Base-by-base conservation (phyloP, 2,797 vertebrate genomes). In the Microctenopoma steveboyesi region DNA sequence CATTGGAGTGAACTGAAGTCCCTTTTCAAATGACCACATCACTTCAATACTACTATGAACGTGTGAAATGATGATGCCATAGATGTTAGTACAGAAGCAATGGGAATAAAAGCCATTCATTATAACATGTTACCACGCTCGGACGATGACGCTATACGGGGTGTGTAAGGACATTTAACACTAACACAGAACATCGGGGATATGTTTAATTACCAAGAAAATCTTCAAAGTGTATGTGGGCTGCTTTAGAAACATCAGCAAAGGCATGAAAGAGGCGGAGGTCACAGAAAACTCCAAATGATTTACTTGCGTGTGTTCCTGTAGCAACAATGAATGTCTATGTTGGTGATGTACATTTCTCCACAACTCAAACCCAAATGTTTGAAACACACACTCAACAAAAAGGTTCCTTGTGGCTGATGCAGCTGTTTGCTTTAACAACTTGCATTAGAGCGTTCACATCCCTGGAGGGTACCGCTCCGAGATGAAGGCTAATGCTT, bases 361-460 rank as follows among this genome's bases (percentile, higher is more conserved):
- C 42, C 39, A 28, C 54, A 6, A 3, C 63, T 77, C 56, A 48
- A 60, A 83, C 70, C 64, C 72, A 42, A 70, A 85, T 52, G 74
- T 64, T 62, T 53, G 57, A 67, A 70, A 72, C 25, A 1, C 54
- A 46, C 69, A 64, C 63, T 58, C 60, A 16, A 47, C 76, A 70
- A 71, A 63, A 83, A 80, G 67, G 43, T 42, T 61, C 84, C 85
- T 84, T 43, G 11, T 64, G 73, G 88, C 85, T 79, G 78, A 76
- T 63, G 69, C 86, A 87, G 88, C 88, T 91, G 83, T 88, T 90
- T 87, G 81, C 78, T 87, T 86, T 86, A 88, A 92, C 89, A 89
- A 87, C 77, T 71, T 79, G 72, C 86, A 86, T 87, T 79, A 89
- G 76, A 74, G 76, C 75, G 83, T 87, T 81, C 82, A 84, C 76